Base-by-base conservation (phyloP, 1,140 invertebrate genomes). In the Mya arenaria region DNA sequence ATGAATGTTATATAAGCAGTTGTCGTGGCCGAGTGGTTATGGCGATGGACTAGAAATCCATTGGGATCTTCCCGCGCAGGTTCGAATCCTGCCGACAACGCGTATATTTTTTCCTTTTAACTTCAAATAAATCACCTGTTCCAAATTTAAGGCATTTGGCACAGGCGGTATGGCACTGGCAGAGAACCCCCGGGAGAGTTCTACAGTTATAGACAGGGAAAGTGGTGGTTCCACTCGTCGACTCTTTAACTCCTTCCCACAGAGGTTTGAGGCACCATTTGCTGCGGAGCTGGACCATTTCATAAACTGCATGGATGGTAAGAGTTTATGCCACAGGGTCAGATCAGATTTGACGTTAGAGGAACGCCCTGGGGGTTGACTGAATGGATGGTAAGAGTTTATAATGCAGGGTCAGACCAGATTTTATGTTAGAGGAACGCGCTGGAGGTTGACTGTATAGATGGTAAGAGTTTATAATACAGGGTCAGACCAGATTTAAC, bases 31-130 rank as follows among this genome's bases (percentile, higher is more conserved):
- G 81, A 85, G 86, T 87, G 86, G 86, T 87, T 87, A 87, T 96
- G 96, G 96, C 96, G 96, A 96, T 96, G 95, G 96, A 96, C 96
- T 96, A 95, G 96, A 96, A 96, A 96, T 96, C 96, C 95, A 96
- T 96, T 96, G 96, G 96, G 96, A 94, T 96, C 93, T 96, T 94
- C 96, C 96, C 96, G 95, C 96, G 95, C 95, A 96, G 95, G 96
- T 96, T 96, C 96, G 95, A 96, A 96, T 96, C 96, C 96, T 96
- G 95, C 96, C 95, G 95, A 95, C 95, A 95, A 95, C 96, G 96
- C 19, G n/a, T n/a, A n/a, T n/a, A n/a, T n/a, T n/a, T n/a, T n/a
- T n/a, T n/a, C n/a, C n/a, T n/a, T n/a, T n/a, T n/a, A n/a, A n/a
- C n/a, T n/a, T n/a, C n/a, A n/a, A n/a, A n/a, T n/a, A n/a, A n/a